Evolutionary conservation across 2,888 invertebrate species (phyloP).

Genomic region (Trissoscelio sp.): DNA sequence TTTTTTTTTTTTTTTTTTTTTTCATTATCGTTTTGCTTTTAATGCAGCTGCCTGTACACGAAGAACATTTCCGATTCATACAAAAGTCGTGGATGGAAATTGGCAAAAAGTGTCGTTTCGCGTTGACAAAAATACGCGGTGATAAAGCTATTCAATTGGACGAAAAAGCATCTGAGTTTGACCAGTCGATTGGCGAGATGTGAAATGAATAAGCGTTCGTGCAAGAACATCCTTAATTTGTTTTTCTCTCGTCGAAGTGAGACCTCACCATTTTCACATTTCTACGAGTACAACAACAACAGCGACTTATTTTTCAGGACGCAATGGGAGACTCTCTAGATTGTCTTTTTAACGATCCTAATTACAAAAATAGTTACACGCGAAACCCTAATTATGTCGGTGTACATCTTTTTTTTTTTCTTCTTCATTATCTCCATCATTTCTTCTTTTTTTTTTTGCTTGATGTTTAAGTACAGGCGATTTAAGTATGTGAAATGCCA

Average conservation of each 20-base stretch:
- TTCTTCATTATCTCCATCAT: slow-evolving; percentile 1
- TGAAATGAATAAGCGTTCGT: slow-evolving; percentile 44
- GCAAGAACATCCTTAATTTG: too few species aligned
- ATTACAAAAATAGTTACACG: slow-evolving; percentile 72
- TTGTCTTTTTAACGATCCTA: slow-evolving; percentile 77
- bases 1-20: background rate
- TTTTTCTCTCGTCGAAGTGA: background rate
- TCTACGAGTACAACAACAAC: slow-evolving; percentile 61
- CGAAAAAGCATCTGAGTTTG: slow-evolving; percentile 54
- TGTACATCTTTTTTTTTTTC: slow-evolving; percentile 28
- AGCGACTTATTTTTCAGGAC: slow-evolving; percentile 74
- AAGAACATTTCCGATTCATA: slow-evolving; percentile 24
- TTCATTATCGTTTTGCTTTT: too few species aligned
- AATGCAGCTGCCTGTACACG: background rate
- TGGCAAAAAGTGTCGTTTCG: slow-evolving; percentile 40
- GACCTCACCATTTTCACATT: slow-evolving; percentile 43
- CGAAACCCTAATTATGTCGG: slow-evolving; percentile 51
- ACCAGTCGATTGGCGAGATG: slow-evolving; percentile 28
- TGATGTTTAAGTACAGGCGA: slow-evolving; percentile 63
- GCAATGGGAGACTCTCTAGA: slow-evolving; percentile 78
- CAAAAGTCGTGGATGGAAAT: slow-evolving; percentile 56
- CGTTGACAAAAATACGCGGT: slow-evolving; percentile 38
- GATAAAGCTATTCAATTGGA: slow-evolving; percentile 52
- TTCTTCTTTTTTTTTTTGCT: slow-evolving; percentile 37
- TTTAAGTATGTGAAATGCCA: too few species aligned